Conservation (phyloP, 2,888 invertebrate species). For the Megamerina dolium region DNA sequence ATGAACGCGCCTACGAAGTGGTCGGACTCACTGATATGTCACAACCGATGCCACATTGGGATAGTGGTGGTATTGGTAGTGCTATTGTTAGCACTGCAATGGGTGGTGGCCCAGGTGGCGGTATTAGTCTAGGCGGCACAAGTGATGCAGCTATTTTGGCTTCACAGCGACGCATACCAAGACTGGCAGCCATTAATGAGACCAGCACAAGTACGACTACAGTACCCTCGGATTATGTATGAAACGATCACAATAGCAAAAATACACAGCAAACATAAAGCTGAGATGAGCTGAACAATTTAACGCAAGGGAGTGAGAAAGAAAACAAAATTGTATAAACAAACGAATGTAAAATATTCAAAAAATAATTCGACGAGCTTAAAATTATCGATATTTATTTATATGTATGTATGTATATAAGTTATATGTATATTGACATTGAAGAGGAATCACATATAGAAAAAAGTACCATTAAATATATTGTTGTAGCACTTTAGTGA, state of each 20-base stretch:
- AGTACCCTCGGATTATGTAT: conserved; percentile 58
- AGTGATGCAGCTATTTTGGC: conserved; percentile 31
- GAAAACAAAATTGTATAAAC: conserved; percentile 2
- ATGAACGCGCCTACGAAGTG: conserved; percentile 57
- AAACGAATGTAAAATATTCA: neutral
- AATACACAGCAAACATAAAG: no score
- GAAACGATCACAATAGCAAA: conserved; percentile 27
- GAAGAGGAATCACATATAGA: no score
- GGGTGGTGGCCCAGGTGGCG: conserved; percentile 9
- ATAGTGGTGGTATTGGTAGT: conserved; percentile 36
- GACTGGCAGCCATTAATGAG: conserved; percentile 56
- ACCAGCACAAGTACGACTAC: conserved; percentile 52
- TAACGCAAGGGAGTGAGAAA: no score
- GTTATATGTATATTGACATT: no score
- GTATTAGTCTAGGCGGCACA: conserved; percentile 25
- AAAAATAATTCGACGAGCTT: conserved; percentile 13
- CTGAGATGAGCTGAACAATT: no score
- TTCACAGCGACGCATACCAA: conserved; percentile 46
- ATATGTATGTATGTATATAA: neutral
- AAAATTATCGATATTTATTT: conserved; percentile 7
- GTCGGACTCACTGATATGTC: conserved; percentile 55
- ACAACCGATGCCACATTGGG: conserved; percentile 50
- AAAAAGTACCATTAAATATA: no score
- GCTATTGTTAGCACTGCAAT: conserved; percentile 11
- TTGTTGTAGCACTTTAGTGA: neutral